Conservation (phyloP, 2,113 vertebrate species). For the Cephalopterus ornatus region DNA sequence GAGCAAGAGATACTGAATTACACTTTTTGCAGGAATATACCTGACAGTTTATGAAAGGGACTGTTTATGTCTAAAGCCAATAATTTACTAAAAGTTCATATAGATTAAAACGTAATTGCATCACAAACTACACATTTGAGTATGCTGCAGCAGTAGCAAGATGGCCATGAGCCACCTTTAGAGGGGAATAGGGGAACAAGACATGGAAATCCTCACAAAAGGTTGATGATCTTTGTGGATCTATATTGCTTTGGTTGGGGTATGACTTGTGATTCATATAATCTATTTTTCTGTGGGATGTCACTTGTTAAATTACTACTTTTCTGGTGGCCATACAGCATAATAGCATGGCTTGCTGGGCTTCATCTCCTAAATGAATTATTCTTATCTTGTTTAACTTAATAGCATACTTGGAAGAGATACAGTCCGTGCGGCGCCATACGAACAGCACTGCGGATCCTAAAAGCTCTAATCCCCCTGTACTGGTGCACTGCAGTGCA, state of each 20-base stretch:
- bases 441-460: constrained; percentile 91
- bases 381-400: background rate
- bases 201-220: background rate
- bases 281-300: background rate
- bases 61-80: background rate
- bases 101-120: background rate
- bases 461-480: constrained; percentile 79
- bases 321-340: background rate
- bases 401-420: constrained; percentile 93
- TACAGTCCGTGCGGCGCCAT: constrained; percentile 95
- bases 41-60: background rate
- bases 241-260: background rate
- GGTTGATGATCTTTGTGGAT: background rate
- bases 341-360: background rate
- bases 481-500: constrained; percentile 95
- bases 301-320: background rate
- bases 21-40: background rate
- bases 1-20: background rate
- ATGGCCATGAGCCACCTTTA: background rate
- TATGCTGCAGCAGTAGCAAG: background rate
- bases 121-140: background rate
- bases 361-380: background rate
- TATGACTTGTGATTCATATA: background rate
- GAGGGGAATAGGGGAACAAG: background rate
- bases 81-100: background rate